These are phyloP conservation scores for Perca flavescens DNA, from an alignment of 2,113 vertebrate genomes.

Conservation along the genomic window DNA sequence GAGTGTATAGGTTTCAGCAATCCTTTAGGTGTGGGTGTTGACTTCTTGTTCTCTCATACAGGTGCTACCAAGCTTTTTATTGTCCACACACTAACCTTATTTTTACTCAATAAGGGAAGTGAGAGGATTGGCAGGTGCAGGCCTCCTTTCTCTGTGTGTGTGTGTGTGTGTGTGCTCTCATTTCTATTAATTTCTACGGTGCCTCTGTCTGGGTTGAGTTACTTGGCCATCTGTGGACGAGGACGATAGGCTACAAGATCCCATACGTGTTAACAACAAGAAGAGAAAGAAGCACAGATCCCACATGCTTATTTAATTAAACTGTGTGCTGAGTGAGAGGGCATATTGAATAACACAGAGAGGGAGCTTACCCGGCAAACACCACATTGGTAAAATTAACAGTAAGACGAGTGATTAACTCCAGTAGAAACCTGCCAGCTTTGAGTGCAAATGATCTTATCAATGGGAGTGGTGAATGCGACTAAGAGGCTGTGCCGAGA, in stretches of 20 bases:
- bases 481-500: conserved; percentile 25
- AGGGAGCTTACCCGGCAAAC: conserved; percentile 8
- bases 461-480: conserved; percentile 56
- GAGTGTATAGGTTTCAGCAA: conserved; percentile 37
- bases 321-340: conserved; percentile 17
- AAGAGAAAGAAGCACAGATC: conserved; percentile 24
- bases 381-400: conserved; percentile 51
- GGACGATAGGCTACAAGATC: conserved; percentile 35
- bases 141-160: neutral
- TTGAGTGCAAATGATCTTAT: conserved; percentile 58
- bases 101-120: conserved; percentile 27
- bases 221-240: conserved; percentile 59
- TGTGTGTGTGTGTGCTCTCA: conserved; percentile 39
- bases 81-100: conserved; percentile 19
- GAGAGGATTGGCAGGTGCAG: conserved; percentile 45
- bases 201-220: conserved; percentile 44
- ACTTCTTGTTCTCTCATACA: conserved; percentile 6
- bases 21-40: conserved; percentile 16
- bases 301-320: conserved; percentile 40
- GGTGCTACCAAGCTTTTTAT: conserved; percentile 25
- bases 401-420: conserved; percentile 52
- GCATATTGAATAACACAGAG: conserved; percentile 1
- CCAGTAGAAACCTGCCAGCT: conserved; percentile 44
- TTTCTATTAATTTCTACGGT: conserved; percentile 61
- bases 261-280: conserved; percentile 16